These are phyloP conservation scores for Cydia splendana DNA, from an alignment of 1,140 invertebrate genomes.

Conservation along the genomic window DNA sequence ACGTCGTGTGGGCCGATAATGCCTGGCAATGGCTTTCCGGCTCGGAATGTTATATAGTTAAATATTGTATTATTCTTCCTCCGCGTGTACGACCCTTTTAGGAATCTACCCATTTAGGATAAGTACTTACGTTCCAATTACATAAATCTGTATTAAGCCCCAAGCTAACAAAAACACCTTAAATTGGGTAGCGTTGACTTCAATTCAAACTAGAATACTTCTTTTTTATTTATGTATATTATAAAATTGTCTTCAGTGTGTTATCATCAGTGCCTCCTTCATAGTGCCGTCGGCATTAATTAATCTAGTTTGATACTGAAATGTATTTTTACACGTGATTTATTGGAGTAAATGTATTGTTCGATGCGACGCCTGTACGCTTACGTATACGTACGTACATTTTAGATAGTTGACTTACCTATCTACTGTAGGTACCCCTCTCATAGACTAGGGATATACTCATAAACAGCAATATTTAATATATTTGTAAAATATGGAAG, in stretches of 20 bases:
- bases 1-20: too few relatives aligned
- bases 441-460: background rate
- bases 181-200: background rate
- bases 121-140: too few relatives aligned
- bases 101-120: too few relatives aligned
- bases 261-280: slow-evolving; percentile 8
- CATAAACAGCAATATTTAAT: slow-evolving; percentile 8
- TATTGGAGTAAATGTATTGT: slow-evolving; percentile 5
- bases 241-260: background rate
- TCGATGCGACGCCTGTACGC: slow-evolving; percentile 1
- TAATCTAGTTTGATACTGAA: slow-evolving; percentile 5
- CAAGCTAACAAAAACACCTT: background rate
- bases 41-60: too few relatives aligned
- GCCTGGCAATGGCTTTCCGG: too few relatives aligned
- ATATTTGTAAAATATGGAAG: slow-evolving; percentile 17
- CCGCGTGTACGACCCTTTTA: too few relatives aligned
- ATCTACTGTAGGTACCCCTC: background rate
- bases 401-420: slow-evolving; percentile 2
- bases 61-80: too few relatives aligned
- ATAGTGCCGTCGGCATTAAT: background rate
- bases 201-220: background rate
- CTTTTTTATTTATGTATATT: background rate
- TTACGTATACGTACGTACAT: slow-evolving; percentile 12
- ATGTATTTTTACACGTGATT: slow-evolving; percentile 17
- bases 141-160: too few relatives aligned